Percentiles rank a stretch among this genome's conserved stretches.
These are phyloP conservation scores for Holotrichia oblita DNA, from an alignment of 1,140 invertebrate genomes.

Conservation along the genomic window DNA sequence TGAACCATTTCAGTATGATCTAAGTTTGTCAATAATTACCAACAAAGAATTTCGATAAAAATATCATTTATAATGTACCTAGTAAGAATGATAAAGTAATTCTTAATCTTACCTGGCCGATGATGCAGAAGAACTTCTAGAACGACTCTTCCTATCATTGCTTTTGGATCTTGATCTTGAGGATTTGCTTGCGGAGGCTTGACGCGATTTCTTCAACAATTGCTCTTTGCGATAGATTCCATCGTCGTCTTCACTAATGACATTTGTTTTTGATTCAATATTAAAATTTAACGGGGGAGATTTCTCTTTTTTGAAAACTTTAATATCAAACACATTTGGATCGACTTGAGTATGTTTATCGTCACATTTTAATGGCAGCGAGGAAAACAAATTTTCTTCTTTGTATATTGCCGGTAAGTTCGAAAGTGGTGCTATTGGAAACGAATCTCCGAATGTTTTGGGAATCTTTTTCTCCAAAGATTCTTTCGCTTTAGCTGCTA, in stretches of 20 bases:
- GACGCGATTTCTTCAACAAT: conserved; percentile 11
- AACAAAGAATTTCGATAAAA: no score
- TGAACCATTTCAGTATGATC: no score
- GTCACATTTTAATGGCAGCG: conserved; percentile 31
- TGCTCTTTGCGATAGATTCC: neutral
- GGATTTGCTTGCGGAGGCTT: conserved; percentile 45
- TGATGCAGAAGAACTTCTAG: conserved; percentile 62
- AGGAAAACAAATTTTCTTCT: neutral
- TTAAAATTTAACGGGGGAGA: neutral
- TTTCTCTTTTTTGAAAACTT: conserved; percentile 50
- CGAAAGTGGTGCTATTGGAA: neutral
- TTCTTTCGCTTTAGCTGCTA: conserved; percentile 72
- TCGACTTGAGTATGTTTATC: conserved; percentile 48
- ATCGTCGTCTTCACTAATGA: conserved; percentile 18
- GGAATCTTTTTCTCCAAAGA: conserved; percentile 64
- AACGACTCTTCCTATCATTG: conserved; percentile 44
- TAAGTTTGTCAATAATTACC: no score
- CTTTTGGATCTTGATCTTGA: conserved; percentile 49
- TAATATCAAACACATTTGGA: conserved; percentile 57
- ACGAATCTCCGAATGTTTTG: conserved; percentile 46
- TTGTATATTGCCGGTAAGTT: neutral
- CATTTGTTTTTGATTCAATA: neutral
- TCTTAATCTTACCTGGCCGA: conserved; percentile 53
- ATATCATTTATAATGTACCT: no score
- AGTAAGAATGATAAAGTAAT: neutral